Conservation (phyloP, 2,888 invertebrate species). For the Cryptocheilus praepositus region DNA sequence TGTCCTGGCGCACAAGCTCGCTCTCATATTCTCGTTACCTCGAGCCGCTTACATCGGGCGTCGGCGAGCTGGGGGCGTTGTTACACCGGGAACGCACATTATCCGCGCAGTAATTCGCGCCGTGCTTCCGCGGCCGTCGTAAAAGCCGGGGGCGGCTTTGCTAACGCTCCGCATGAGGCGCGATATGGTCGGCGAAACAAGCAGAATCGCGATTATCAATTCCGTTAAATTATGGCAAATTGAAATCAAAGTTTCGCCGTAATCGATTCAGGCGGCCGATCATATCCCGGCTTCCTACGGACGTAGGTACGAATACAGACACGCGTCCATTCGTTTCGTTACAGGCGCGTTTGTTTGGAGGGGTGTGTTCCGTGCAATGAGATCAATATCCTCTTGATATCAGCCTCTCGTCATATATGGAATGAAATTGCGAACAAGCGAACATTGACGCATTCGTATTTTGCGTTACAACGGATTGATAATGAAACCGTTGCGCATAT, state of each 20-base stretch:
- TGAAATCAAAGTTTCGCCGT: conserved; percentile 46
- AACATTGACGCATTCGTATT: conserved; percentile 50
- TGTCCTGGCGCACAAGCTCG: background rate
- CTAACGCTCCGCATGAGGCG: conserved; percentile 22
- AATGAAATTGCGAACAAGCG: conserved; percentile 48
- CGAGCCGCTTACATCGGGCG: conserved; percentile 29
- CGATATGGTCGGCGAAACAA: conserved; percentile 31
- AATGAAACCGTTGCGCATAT: conserved; percentile 42
- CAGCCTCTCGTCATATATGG: conserved; percentile 41
- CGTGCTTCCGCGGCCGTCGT: conserved; percentile 12
- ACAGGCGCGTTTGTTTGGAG: too few species aligned
- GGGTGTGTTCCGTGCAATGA: background rate
- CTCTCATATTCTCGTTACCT: conserved; percentile 4
- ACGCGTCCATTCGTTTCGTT: background rate
- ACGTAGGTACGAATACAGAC: background rate
- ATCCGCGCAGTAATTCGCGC: conserved; percentile 53
- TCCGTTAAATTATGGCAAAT: conserved; percentile 47
- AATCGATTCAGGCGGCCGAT: conserved; percentile 28
- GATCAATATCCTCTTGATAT: conserved; percentile 54
- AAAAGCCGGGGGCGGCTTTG: conserved; percentile 24
- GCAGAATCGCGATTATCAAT: conserved; percentile 47
- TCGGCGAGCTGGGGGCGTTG: conserved; percentile 33
- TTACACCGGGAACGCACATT: conserved; percentile 45
- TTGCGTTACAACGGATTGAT: conserved; percentile 57
- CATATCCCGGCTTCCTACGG: background rate